phyloP scores from a whole-genome alignment of 2,888 invertebrate species.

The Spisula subtruncata region DNA sequence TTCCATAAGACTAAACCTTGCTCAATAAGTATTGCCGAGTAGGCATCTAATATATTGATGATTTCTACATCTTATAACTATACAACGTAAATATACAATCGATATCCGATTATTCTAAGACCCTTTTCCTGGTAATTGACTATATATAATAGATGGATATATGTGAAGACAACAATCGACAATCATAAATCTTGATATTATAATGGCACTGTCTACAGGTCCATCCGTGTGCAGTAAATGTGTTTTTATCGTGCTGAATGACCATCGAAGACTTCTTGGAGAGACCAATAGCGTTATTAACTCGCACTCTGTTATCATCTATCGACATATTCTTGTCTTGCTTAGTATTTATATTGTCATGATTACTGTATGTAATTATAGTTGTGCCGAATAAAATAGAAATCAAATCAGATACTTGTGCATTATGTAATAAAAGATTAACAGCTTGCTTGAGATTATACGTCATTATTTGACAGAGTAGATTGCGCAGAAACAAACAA shows the following conservation, averaged over 20 bases:
- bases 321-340: neutral
- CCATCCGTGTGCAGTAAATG: neutral
- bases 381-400: neutral
- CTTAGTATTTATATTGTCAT: neutral
- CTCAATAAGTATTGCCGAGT: constrained; percentile 7
- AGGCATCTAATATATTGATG: neutral
- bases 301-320: neutral
- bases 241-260: constrained; percentile 6
- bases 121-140: neutral
- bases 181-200: neutral
- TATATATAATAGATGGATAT: neutral
- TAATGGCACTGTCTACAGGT: neutral
- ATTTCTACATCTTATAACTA: neutral
- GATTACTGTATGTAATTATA: neutral
- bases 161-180: neutral
- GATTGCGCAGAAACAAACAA: no score
- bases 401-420: no score
- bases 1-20: neutral
- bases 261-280: neutral
- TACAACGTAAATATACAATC: neutral
- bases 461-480: no score
- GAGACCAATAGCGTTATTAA: neutral
- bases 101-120: neutral
- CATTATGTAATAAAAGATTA: no score
- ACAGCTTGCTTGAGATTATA: no score